phyloP scores from a whole-genome alignment of 1,140 invertebrate species.

The Halesus radiatus region DNA sequence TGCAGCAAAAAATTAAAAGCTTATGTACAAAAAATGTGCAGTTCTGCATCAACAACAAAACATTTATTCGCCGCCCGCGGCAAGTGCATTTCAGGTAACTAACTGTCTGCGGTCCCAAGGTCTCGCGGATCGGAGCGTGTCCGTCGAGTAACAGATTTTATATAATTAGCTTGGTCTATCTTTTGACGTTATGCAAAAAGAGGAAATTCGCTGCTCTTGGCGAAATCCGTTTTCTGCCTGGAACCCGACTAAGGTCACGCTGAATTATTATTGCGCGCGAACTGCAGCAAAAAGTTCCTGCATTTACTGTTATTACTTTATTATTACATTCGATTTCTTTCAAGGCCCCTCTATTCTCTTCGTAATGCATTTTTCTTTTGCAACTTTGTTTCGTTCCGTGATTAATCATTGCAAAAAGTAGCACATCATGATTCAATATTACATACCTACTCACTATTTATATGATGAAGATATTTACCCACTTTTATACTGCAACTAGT shows the following conservation, averaged over 20 bases:
- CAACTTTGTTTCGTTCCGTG: no score
- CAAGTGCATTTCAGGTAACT: constrained; percentile 32
- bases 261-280: background rate
- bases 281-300: background rate
- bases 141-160: constrained; percentile 31
- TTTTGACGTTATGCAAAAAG: constrained; percentile 17
- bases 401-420: no score
- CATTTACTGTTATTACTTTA: constrained; percentile 6
- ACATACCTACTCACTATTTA: no score
- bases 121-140: constrained; percentile 16
- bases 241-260: constrained; percentile 10
- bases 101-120: constrained; percentile 30
- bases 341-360: background rate
- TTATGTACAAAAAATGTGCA: constrained; percentile 18
- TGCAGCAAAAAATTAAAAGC: constrained; percentile 16
- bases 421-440: no score
- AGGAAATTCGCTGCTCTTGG: background rate
- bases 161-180: constrained; percentile 32
- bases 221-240: constrained; percentile 22
- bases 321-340: constrained; percentile 14
- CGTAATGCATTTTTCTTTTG: background rate
- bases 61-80: constrained; percentile 18
- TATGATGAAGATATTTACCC: no score
- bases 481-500: no score
- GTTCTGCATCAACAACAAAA: constrained; percentile 33